Evolutionary conservation across 2,888 invertebrate genomes (phyloP), one percentile per base, ranked within the genome.

Genomic region (Prenolepis imparis): DNA sequence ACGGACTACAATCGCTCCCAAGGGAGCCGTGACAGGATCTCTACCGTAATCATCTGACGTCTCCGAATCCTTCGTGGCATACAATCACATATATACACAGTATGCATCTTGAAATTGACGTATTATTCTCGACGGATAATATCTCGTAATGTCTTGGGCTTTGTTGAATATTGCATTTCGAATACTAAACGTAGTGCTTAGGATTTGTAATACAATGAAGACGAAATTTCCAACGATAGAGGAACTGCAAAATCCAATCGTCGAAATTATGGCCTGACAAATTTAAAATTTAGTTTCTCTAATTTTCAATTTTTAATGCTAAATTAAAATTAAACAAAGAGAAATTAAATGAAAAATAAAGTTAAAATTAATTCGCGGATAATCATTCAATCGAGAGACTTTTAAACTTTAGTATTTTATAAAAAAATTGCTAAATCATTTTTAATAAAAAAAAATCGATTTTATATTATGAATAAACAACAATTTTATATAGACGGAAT

Each of bases 1-100:
- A 73, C 78, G 28, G 41, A 41, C n/a, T 80, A 75, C 59, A 70
- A 87, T 89, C 73, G 82, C 52, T 82, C 88, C 84, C 89, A 28
- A 28, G 86, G 77, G 89, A 84, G 85, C 70, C 82, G 68, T 89
- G 48, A 55, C 78, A 59, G 70, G 52, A 81, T 72, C 77, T 41
- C 70, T 83, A 64, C 41, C 72, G 64, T 68, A 64, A 74, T 84
- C 82, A 68, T 57, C 73, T 28, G 24, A 18, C 63, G 24, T 77
- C 84, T 83, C n/a, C 41, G 39, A 12, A 36, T 84, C 48, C n/a
- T 59, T 59, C 59, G 32, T 28, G 59, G 36, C 28, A 9, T 21
- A 28, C 24, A 57, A 11, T 32, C 18, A 72, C 44, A 48, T 36
- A 57, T 36, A 57, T 12, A 15, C 18, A 52, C 18, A n/a, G 48